phyloP scores from a whole-genome alignment of 2,113 vertebrate species.

The Martes martes region DNA sequence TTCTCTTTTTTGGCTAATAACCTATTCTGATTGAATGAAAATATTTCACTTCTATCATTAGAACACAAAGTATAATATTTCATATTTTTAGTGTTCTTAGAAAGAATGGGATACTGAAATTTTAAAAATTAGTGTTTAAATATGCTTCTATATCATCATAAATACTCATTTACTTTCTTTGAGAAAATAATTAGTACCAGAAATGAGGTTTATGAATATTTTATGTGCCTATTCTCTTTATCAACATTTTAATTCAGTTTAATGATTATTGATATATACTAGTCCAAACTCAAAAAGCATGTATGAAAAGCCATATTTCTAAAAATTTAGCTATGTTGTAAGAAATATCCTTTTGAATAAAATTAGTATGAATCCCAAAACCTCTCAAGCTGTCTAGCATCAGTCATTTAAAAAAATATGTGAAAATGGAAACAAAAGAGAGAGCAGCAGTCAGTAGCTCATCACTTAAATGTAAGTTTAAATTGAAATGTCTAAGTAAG shows the following conservation, averaged over 20 bases:
- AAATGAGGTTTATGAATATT: background rate
- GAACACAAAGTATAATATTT: background rate
- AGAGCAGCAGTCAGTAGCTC: background rate
- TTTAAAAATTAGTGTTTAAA: background rate
- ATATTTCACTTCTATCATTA: background rate
- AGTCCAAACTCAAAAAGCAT: background rate
- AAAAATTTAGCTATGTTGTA: background rate
- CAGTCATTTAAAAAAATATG: background rate
- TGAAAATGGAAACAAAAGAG: background rate
- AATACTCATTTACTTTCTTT: background rate
- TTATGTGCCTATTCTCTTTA: background rate
- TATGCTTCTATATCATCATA: background rate
- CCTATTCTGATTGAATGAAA: background rate
- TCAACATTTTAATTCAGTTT: background rate
- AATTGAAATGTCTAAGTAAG: background rate
- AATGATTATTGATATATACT: background rate
- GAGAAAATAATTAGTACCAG: background rate
- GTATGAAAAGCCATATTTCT: background rate
- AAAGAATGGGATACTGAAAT: background rate
- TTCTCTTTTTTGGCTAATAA: background rate
- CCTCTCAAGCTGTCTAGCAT: background rate
- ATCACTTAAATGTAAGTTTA: background rate
- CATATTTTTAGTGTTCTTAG: background rate
- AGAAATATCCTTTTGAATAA: background rate
- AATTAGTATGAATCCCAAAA: background rate